Conservation (phyloP, 2,888 invertebrate species). For the Acleris cristana region DNA sequence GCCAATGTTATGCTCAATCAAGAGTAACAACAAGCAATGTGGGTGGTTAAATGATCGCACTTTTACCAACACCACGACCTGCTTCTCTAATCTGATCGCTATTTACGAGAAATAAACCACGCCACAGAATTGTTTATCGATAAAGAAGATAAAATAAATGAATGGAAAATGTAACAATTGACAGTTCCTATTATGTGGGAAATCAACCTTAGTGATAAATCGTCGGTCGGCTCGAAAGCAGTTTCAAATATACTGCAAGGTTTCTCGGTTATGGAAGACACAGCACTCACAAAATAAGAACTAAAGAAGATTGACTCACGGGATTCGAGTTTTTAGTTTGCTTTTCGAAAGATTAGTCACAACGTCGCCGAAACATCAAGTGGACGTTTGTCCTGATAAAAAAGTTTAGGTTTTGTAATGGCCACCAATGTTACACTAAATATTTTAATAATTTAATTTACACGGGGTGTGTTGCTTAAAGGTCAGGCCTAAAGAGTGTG, state of each 20-base stretch:
- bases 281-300: conserved; percentile 59
- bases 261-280: conserved; percentile 55
- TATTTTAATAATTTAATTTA: conserved; percentile 64
- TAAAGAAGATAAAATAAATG: conserved; percentile 56
- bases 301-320: conserved; percentile 57
- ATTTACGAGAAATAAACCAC: conserved; percentile 42
- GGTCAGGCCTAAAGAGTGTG: conserved; percentile 52
- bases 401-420: conserved; percentile 84
- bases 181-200: conserved; percentile 74
- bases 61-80: conserved; percentile 60
- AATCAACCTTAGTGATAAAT: conserved; percentile 73
- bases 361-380: conserved; percentile 84
- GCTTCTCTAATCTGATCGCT: conserved; percentile 48
- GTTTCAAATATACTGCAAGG: conserved; percentile 62
- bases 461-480: conserved; percentile 51
- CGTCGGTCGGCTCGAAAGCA: conserved; percentile 72
- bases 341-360: conserved; percentile 76
- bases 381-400: conserved; percentile 83
- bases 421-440: conserved; percentile 82
- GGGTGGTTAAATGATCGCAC: conserved; percentile 64
- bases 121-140: conserved; percentile 44
- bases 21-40: conserved; percentile 79
- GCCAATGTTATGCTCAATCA: conserved; percentile 81
- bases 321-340: conserved; percentile 64
- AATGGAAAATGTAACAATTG: conserved; percentile 74